Conservation (phyloP, 1,140 invertebrate genomes). For the Drosophila willistoni region DNA sequence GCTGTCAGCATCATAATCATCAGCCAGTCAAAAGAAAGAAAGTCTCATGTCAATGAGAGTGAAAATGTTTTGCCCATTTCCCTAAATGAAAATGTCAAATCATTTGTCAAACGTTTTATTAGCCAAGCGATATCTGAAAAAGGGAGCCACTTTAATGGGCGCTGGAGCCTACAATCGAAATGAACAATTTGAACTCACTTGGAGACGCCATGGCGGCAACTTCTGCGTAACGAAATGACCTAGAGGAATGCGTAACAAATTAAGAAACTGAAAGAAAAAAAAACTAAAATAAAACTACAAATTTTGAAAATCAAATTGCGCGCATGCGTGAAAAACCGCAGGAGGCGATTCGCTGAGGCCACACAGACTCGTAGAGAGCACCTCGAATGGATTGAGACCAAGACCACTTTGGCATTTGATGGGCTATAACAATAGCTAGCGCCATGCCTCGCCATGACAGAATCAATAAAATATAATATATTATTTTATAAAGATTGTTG, state of each 20-base stretch:
- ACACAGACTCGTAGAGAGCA: slow-evolving; percentile 28
- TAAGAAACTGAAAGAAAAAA: slow-evolving; percentile 13
- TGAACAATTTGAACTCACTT: slow-evolving; percentile 53
- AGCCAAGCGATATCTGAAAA: slow-evolving; percentile 35
- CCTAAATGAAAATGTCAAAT: slow-evolving; percentile 74
- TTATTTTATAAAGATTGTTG: slow-evolving; percentile 8
- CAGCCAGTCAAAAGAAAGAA: slow-evolving; percentile 20
- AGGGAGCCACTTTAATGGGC: slow-evolving; percentile 26
- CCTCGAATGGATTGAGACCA: slow-evolving; percentile 12
- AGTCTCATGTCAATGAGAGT: slow-evolving; percentile 26
- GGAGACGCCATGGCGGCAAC: slow-evolving; percentile 27
- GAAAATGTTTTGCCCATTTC: slow-evolving; percentile 58
- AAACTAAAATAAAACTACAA: neutral
- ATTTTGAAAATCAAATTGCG: slow-evolving; percentile 48
- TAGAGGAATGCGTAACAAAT: slow-evolving; percentile 71
- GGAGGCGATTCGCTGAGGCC: slow-evolving; percentile 47
- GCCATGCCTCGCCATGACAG: slow-evolving; percentile 10
- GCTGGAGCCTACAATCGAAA: slow-evolving; percentile 47
- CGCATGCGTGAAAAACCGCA: slow-evolving; percentile 75
- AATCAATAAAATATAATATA: slow-evolving; percentile 29
- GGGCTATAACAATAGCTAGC: slow-evolving; percentile 21
- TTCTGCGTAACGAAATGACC: slow-evolving; percentile 67
- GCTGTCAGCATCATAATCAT: slow-evolving; percentile 62
- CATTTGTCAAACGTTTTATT: slow-evolving; percentile 78
- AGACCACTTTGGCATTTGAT: slow-evolving; percentile 27